A percentile compares a stretch with the other conserved stretches of the same genome.
Conservation (phyloP, 2,113 vertebrate species). For the Scomber japonicus region DNA sequence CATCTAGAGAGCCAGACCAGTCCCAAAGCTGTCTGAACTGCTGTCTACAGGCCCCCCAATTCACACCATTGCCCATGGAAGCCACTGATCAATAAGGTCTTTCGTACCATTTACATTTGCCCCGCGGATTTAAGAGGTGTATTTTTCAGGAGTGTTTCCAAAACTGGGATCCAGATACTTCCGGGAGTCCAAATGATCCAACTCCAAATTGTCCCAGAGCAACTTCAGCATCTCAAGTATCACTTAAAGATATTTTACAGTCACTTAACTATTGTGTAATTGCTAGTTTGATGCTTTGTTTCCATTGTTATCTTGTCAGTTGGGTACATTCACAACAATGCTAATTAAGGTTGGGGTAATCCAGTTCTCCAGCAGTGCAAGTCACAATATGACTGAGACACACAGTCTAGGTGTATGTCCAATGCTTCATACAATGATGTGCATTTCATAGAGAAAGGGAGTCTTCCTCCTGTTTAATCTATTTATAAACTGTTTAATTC, state of each 20-base stretch:
- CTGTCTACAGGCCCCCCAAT: constrained; percentile 4
- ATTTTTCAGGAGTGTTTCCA: not conserved
- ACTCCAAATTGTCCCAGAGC: not conserved
- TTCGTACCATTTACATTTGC: not conserved
- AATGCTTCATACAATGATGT: not conserved
- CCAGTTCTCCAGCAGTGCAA: not conserved
- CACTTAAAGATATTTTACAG: not conserved
- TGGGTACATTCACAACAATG: not conserved
- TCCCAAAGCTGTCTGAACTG: constrained; percentile 31
- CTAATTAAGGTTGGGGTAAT: not conserved
- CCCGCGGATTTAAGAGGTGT: not conserved
- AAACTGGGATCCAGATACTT: not conserved
- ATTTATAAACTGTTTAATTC: constrained; percentile 25
- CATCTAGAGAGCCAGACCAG: constrained; percentile 23
- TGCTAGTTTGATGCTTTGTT: not conserved
- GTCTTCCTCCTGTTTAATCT: constrained; percentile 1
- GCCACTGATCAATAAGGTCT: not conserved
- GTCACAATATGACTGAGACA: not conserved
- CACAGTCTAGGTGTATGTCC: not conserved
- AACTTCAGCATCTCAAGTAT: not conserved
- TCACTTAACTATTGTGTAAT: not conserved
- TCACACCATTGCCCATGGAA: not conserved
- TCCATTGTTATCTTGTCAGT: not conserved
- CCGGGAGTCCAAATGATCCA: not conserved
- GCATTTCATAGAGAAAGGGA: not conserved